Evolutionary conservation across 1,140 invertebrate genomes (phyloP), one percentile per base, ranked within the genome.

Genomic region (Caerostris extrusa): DNA sequence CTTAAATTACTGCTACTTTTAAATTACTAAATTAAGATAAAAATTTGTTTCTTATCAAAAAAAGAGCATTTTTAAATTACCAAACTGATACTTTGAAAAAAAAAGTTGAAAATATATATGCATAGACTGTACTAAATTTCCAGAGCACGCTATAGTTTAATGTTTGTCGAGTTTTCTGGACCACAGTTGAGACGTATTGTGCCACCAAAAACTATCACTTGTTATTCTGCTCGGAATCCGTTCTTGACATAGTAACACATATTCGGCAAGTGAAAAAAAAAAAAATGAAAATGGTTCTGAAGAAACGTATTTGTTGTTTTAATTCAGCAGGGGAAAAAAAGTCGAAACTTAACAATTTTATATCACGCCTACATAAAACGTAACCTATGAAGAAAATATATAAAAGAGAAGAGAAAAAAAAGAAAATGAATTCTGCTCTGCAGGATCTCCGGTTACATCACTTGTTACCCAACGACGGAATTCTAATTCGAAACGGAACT

Each of bases 201-300:
- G 88, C 53, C 67, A 83, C 81, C n/a, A 14, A 57, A 56, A 90
- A 56, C 67, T 71, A 19, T 56, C 88, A 56, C 67, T 90, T 90
- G 61, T n/a, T 71, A 90, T 90, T 57, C 88, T 57, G 61, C 58
- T 34, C 88, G 88, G 53, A 50, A 60, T 5, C 71, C 58, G 90
- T 91, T 91, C 90, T 91, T 91, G 90, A 91, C 90, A 91, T 67
- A 91, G 90, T 91, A 91, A 91, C 90, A 91, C 71, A 82, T 90
- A 64, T 90, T 57, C 86, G 14, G n/a, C 67, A n/a, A 61, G 17
- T 81, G 55, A 91, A 82, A 34, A 69, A 14, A 69, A 69, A 56
- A n/a, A 4, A n/a, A 61, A n/a, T n/a, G 58, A 77, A 58, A 81
- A 60, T 12, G n/a, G 50, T 10, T n/a, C 61, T 56, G 64, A 58